phyloP scores from a whole-genome alignment of 1,140 invertebrate genomes.

The Atta cephalotes region DNA sequence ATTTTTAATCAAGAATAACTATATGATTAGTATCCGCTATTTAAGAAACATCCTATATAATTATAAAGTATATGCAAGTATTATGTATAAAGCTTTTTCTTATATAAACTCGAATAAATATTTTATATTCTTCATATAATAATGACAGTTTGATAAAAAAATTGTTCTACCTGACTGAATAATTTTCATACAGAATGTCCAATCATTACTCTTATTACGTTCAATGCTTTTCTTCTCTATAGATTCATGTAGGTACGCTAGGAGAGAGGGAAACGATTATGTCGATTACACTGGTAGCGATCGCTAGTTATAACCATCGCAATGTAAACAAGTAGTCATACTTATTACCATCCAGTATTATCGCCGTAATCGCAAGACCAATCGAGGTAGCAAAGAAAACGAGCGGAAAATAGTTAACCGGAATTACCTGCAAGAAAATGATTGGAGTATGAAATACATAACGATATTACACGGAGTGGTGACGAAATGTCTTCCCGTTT shows the following conservation, averaged over 20 bases:
- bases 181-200: background rate
- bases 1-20: too few relatives aligned
- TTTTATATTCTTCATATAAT: too few relatives aligned
- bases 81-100: background rate
- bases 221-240: background rate
- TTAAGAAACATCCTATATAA: background rate
- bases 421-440: background rate
- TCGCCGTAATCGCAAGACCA: slow-evolving; percentile 12
- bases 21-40: too few relatives aligned
- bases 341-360: slow-evolving; percentile 8
- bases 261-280: background rate
- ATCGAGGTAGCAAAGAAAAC: background rate
- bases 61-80: background rate
- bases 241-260: background rate
- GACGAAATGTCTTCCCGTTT: slow-evolving; percentile 18
- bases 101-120: background rate
- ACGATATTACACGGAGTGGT: background rate
- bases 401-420: slow-evolving; percentile 45
- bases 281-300: background rate
- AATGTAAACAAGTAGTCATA: slow-evolving; percentile 42
- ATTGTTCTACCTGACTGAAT: background rate
- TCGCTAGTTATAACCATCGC: slow-evolving; percentile 27
- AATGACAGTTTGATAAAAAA: background rate
- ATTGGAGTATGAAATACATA: background rate
- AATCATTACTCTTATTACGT: background rate